Conservation (phyloP, 2,113 vertebrate species). For the Apodemus sylvaticus region DNA sequence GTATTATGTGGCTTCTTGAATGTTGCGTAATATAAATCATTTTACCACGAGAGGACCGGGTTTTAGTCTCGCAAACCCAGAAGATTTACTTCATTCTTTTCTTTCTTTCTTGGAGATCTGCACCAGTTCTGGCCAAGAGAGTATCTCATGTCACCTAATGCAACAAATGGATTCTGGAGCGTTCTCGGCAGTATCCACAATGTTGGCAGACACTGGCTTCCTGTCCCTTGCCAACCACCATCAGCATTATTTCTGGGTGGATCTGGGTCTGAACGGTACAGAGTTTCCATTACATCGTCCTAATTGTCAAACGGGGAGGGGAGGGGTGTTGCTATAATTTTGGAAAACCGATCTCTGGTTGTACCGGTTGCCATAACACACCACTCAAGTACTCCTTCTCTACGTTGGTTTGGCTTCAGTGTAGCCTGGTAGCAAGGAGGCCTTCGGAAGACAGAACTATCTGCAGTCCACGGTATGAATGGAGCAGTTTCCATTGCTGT, state of each 20-base stretch:
- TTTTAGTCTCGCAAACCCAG: slow-evolving; percentile 77
- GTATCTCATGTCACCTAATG: slow-evolving; percentile 83
- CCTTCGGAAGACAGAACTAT: slow-evolving; percentile 82
- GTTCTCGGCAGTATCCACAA: slow-evolving; percentile 74
- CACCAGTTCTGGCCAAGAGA: slow-evolving; percentile 71
- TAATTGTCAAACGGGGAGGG: slow-evolving; percentile 84
- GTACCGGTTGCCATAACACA: slow-evolving; percentile 82
- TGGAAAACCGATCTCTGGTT: slow-evolving; percentile 81
- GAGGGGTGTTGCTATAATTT: slow-evolving; percentile 72
- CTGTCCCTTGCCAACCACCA: slow-evolving; percentile 82
- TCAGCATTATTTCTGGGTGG: slow-evolving; percentile 85
- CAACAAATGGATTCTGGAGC: slow-evolving; percentile 80
- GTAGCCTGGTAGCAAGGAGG: slow-evolving; percentile 81
- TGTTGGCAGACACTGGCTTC: slow-evolving; percentile 78
- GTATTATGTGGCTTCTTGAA: slow-evolving; percentile 75
- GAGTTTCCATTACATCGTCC: slow-evolving; percentile 83
- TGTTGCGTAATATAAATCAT: slow-evolving; percentile 78
- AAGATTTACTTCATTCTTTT: slow-evolving; percentile 82
- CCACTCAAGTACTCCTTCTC: slow-evolving; percentile 77
- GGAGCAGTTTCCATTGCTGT: slow-evolving; percentile 88
- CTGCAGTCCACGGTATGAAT: slow-evolving; percentile 85
- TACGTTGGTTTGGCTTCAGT: slow-evolving; percentile 76
- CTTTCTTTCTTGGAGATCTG: slow-evolving; percentile 79
- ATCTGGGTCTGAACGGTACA: slow-evolving; percentile 78
- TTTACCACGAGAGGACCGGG: slow-evolving; percentile 75